phyloP scores from a whole-genome alignment of 2,113 vertebrate species.

The Ceratotherium simum region DNA sequence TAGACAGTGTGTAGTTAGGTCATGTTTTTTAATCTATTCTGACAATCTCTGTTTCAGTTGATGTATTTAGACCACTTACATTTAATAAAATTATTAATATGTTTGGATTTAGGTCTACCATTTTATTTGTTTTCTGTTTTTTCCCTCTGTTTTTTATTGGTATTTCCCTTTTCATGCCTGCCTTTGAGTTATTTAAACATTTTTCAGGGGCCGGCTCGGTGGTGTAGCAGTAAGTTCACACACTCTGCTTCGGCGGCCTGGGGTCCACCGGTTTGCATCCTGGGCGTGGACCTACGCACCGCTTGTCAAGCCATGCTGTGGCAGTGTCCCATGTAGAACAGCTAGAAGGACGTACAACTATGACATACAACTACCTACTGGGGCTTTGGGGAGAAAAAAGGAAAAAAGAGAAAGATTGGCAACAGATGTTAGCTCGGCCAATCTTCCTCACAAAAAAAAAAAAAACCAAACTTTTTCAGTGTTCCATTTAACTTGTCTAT shows the following conservation, averaged over 20 bases:
- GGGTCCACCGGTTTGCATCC: too few species aligned
- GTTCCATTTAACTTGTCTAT: not conserved
- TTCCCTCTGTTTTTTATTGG: not conserved
- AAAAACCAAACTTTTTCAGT: not conserved
- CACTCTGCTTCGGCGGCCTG: too few species aligned
- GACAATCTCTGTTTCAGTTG: not conserved
- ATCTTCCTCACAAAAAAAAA: too few species aligned
- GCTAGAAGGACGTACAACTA: too few species aligned
- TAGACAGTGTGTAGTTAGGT: not conserved
- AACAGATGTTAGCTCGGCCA: too few species aligned
- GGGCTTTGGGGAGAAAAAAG: too few species aligned
- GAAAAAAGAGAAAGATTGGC: too few species aligned
- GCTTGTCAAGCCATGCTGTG: too few species aligned
- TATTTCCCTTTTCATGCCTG: not conserved
- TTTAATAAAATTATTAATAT: not conserved
- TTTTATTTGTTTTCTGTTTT: not conserved
- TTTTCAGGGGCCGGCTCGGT: not conserved
- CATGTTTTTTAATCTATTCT: not conserved
- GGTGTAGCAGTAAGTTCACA: too few species aligned
- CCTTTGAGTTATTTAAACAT: not conserved
- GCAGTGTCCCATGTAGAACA: too few species aligned
- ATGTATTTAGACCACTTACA: not conserved
- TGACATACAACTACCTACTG: too few species aligned
- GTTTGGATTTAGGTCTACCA: not conserved
- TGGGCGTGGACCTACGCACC: too few species aligned